A percentile compares a stretch with the other conserved stretches of the same genome.
phyloP scores from a whole-genome alignment of 2,797 vertebrate species.

The Gobio occitaniae region DNA sequence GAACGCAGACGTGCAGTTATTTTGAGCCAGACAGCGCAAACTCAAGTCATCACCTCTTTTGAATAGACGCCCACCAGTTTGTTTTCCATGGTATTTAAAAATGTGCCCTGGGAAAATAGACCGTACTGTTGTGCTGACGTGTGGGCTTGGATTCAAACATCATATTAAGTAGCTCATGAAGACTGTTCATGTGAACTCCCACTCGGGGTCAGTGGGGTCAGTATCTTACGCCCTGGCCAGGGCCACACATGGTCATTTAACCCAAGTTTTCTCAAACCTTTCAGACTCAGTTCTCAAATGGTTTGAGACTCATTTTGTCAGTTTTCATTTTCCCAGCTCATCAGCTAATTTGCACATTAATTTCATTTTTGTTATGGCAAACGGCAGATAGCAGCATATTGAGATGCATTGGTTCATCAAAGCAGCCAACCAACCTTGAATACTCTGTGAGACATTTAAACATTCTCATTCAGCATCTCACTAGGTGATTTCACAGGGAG shows the following conservation, averaged over 20 bases:
- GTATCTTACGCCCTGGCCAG: neutral
- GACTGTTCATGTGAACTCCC: conserved; percentile 8
- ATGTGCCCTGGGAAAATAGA: conserved; percentile 31
- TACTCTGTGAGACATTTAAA: conserved; percentile 14
- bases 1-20: conserved; percentile 16
- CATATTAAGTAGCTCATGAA: conserved; percentile 31
- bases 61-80: conserved; percentile 44
- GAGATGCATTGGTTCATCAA: conserved; percentile 45
- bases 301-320: neutral
- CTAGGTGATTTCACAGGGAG: neutral
- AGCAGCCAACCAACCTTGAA: conserved; percentile 42
- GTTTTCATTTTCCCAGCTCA: conserved; percentile 41
- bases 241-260: neutral
- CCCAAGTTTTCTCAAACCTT: neutral
- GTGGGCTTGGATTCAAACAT: conserved; percentile 36
- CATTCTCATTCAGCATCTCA: neutral
- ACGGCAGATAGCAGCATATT: conserved; percentile 37
- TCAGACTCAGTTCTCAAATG: neutral
- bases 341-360: conserved; percentile 47
- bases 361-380: conserved; percentile 46
- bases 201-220: conserved; percentile 17
- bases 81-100: conserved; percentile 50
- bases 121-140: neutral
- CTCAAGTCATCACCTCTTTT: conserved; percentile 48
- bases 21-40: conserved; percentile 32